A percentile compares a stretch with the other conserved stretches of the same genome.
Conservation (phyloP, 1,140 invertebrate genomes). For the Plectus sambesii region DNA sequence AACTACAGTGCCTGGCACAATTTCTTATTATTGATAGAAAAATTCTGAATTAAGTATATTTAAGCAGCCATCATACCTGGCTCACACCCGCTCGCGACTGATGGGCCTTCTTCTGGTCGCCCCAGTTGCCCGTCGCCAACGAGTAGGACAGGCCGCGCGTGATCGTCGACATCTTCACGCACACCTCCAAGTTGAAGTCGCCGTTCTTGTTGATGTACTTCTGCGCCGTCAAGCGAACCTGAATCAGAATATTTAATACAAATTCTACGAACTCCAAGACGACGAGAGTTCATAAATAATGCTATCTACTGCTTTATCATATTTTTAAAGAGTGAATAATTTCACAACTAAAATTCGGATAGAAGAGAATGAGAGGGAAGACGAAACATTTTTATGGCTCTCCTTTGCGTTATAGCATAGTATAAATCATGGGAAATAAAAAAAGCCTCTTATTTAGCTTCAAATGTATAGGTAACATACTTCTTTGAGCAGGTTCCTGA, state of each 20-base stretch:
- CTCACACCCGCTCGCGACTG: constrained; percentile 83
- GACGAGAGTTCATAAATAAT: too few relatives aligned
- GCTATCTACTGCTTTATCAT: too few relatives aligned
- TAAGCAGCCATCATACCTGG: constrained; percentile 52
- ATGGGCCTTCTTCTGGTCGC: constrained; percentile 98
- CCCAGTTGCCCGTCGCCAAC: constrained; percentile 97
- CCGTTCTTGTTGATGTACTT: constrained; percentile 97
- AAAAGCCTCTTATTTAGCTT: too few relatives aligned
- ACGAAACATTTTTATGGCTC: too few relatives aligned
- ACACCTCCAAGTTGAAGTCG: constrained; percentile 91
- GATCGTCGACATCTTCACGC: constrained; percentile 93
- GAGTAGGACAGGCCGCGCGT: constrained; percentile 96
- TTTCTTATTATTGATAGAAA: too few relatives aligned
- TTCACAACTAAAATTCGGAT: too few relatives aligned
- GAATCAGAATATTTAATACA: constrained; percentile 42
- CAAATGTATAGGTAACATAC: constrained; percentile 12
- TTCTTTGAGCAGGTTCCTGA: constrained; percentile 86
- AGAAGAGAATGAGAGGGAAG: too few relatives aligned
- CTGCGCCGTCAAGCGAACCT: constrained; percentile 87
- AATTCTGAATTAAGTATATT: constrained; percentile 2
- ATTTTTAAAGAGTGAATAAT: too few relatives aligned
- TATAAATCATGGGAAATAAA: too few relatives aligned
- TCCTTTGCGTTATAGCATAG: too few relatives aligned
- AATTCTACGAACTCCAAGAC: too few relatives aligned
- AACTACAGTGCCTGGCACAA: too few relatives aligned